Conservation (phyloP, 1,140 invertebrate genomes). For the Drosophila neocordata region DNA sequence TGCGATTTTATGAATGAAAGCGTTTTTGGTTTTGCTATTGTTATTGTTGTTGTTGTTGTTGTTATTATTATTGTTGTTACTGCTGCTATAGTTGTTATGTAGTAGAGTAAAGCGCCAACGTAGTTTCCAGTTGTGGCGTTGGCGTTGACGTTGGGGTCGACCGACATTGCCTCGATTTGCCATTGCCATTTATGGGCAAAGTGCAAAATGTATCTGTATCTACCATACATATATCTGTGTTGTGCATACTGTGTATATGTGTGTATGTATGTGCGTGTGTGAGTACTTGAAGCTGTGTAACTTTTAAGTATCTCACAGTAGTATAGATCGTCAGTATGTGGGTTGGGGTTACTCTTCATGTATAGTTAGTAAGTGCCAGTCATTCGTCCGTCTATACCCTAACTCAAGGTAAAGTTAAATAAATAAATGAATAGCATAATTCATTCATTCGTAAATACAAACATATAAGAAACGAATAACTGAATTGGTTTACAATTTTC, state of each 20-base stretch:
- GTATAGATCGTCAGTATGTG: constrained; percentile 19
- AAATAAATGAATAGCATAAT: background rate
- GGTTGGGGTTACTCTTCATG: constrained; percentile 7
- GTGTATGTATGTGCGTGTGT: constrained; percentile 11
- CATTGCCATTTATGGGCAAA: constrained; percentile 70
- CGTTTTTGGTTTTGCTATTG: constrained; percentile 49
- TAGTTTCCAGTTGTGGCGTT: constrained; percentile 32
- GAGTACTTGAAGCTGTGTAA: constrained; percentile 38
- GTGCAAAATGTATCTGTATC: constrained; percentile 55
- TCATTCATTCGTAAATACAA: too few relatives aligned
- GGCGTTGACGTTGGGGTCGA: constrained; percentile 31
- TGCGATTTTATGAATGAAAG: constrained; percentile 78
- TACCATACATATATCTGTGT: background rate
- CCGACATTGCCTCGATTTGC: constrained; percentile 38
- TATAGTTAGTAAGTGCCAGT: background rate
- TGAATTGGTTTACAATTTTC: too few relatives aligned
- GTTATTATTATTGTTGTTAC: constrained; percentile 17
- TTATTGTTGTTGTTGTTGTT: constrained; percentile 26
- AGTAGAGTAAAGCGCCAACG: constrained; percentile 21
- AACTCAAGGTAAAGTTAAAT: constrained; percentile 4
- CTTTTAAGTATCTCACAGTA: constrained; percentile 38
- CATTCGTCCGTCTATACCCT: background rate
- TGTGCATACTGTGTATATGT: background rate
- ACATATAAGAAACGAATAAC: too few relatives aligned
- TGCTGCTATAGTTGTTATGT: constrained; percentile 13